A percentile compares a stretch with the other conserved stretches of the same genome.
Evolutionary conservation across 2,113 vertebrate genomes (phyloP).

Genomic region (Agelaius tricolor): DNA sequence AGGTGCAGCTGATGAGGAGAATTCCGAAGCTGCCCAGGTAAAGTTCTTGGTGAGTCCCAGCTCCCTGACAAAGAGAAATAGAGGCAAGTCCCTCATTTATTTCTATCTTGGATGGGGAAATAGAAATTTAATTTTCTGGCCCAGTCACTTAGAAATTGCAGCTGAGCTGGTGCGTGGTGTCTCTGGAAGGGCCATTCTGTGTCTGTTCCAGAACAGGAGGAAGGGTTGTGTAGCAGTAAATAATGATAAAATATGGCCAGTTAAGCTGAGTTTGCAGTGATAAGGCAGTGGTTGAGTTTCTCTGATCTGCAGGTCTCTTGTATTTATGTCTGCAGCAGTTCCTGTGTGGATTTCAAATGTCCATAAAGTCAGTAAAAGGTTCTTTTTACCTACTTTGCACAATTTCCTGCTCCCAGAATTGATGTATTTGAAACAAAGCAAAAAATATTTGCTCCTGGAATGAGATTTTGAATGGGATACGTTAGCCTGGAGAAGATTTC

Average conservation of each 20-base stretch:
- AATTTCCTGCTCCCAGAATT: not conserved
- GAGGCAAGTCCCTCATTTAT: not conserved
- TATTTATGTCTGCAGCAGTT: not conserved
- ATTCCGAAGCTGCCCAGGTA: rapidly evolving
- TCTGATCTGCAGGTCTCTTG: not conserved
- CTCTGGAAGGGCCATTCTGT: not conserved
- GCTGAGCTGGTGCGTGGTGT: not conserved
- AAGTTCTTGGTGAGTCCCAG: not conserved
- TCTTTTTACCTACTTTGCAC: not conserved
- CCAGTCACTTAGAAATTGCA: slow-evolving; percentile 25
- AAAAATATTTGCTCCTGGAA: not conserved
- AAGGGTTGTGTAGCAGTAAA: not conserved
- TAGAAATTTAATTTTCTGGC: slow-evolving; percentile 42
- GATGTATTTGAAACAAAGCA: not conserved
- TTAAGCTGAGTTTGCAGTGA: not conserved
- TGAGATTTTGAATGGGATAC: not conserved
- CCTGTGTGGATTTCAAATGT: not conserved
- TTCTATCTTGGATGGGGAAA: not conserved
- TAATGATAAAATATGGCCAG: not conserved
- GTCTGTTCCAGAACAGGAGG: not conserved
- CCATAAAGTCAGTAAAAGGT: not conserved
- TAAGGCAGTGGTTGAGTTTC: not conserved
- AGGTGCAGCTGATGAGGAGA: not conserved
- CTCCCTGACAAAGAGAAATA: not conserved
- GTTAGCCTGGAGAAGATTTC: not conserved